Percentiles rank a stretch among this genome's conserved stretches.
Evolutionary conservation across 2,888 invertebrate species (phyloP).

Genomic region (Lysandra coridon): DNA sequence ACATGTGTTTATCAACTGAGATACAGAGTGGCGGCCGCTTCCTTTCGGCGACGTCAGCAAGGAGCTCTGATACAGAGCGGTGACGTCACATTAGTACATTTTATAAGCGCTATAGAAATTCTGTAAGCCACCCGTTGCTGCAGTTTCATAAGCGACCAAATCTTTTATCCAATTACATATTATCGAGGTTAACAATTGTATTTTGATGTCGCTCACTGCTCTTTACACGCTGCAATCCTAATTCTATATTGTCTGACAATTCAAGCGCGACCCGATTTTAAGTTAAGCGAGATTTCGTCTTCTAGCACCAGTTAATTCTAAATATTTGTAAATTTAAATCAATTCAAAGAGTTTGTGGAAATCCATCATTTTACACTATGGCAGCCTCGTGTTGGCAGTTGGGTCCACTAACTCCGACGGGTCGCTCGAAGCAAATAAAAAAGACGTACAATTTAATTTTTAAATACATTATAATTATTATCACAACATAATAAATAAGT

Average conservation of each 20-base stretch:
- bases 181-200: slow-evolving; percentile 9
- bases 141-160: neutral
- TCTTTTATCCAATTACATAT: slow-evolving; percentile 4
- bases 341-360: slow-evolving; percentile 31
- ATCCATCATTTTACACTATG: slow-evolving; percentile 9
- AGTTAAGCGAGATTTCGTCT: slow-evolving; percentile 35
- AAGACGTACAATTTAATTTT: slow-evolving; percentile 39
- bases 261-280: slow-evolving; percentile 28
- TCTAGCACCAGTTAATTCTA: slow-evolving; percentile 42
- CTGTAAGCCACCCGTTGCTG: slow-evolving; percentile 40
- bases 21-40: slow-evolving; percentile 56
- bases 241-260: slow-evolving; percentile 28
- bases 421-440: slow-evolving; percentile 23
- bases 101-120: slow-evolving; percentile 65
- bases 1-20: neutral
- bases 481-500: slow-evolving; percentile 66
- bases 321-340: slow-evolving; percentile 28
- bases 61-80: slow-evolving; percentile 75
- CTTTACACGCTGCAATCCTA: slow-evolving; percentile 4
- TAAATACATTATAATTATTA: slow-evolving; percentile 51
- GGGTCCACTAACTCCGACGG: slow-evolving; percentile 21
- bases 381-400: slow-evolving; percentile 24
- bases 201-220: neutral
- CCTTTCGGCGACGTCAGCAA: slow-evolving; percentile 57
- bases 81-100: slow-evolving; percentile 51